Evolutionary conservation across 2,888 invertebrate species (phyloP), one percentile per base, ranked within the genome.

Genomic region (Mythimna pallens): DNA sequence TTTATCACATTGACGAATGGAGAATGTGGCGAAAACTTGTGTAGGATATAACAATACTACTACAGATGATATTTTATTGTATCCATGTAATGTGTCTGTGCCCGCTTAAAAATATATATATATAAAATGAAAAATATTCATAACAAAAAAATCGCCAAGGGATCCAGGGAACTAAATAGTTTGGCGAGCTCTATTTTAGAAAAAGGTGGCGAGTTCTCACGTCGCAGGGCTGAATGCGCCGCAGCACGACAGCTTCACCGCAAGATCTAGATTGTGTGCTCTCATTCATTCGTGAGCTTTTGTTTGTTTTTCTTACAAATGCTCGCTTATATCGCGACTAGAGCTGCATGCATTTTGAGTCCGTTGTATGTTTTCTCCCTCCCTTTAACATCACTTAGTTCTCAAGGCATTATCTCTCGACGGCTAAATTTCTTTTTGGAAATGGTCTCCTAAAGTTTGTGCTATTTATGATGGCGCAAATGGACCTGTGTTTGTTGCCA

Each of bases 241-340:
- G 6, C n/a, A 20, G 12, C 36, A 30, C 10, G n/a, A 50, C 17
- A 61, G 12, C 30, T 65, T 30, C 7, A 40, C 66, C 25, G 61
- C 55, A 52, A 47, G 55, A 73, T 67, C 64, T 65, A 55, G 62
- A 59, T 74, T 63, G 71, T 63, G 62, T 57, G 55, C 61, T 63
- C 40, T 59, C 63, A 73, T 74, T 78, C 70, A 73, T 73, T 47
- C 55, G 55, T 40, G 40, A 73, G 74, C 50, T 69, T 79, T 73
- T 76, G 52, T 73, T 83, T 67, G 59, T 76, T 76, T 74, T 57
- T 73, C 36, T 66, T 74, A 64, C 62, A 77, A 72, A 82, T 73
- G 54, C 70, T 80, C 65, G 47, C 72, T 70, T 67, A 69, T 67
- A 71, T 76, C 59, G 61, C 34, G 61, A 65, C 58, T 79, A 59